A percentile compares a stretch with the other conserved stretches of the same genome.
These are phyloP conservation scores for Agrilus planipennis DNA, from an alignment of 1,140 invertebrate species.

Conservation along the genomic window DNA sequence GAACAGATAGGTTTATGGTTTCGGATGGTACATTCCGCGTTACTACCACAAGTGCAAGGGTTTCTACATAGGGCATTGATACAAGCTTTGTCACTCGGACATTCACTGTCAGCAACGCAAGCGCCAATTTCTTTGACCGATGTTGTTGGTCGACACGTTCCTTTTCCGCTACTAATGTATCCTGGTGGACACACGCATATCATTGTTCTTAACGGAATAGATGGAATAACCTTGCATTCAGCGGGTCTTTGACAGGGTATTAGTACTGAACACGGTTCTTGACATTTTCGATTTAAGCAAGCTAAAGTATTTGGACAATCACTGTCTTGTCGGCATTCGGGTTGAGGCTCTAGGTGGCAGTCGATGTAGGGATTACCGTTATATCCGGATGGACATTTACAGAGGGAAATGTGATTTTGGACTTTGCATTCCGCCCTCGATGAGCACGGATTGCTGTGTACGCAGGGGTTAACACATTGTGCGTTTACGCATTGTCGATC, in stretches of 20 bases:
- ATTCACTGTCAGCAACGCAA: slow-evolving; percentile 65
- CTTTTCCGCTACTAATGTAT: slow-evolving; percentile 74
- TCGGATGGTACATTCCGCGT: slow-evolving; percentile 66
- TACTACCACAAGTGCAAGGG: slow-evolving; percentile 69
- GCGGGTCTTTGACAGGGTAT: slow-evolving; percentile 70
- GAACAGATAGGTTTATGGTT: slow-evolving; percentile 77
- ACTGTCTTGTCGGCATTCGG: slow-evolving; percentile 66
- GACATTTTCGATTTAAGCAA: slow-evolving; percentile 70
- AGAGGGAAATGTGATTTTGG: slow-evolving; percentile 69
- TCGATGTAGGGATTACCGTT: slow-evolving; percentile 71
- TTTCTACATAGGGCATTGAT: slow-evolving; percentile 65
- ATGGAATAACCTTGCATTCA: slow-evolving; percentile 66
- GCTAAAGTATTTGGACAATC: slow-evolving; percentile 70
- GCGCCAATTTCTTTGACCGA: slow-evolving; percentile 50
- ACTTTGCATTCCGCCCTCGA: slow-evolving; percentile 64
- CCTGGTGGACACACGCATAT: slow-evolving; percentile 77
- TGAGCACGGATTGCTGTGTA: slow-evolving; percentile 66
- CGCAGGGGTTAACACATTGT: slow-evolving; percentile 77
- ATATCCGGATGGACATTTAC: slow-evolving; percentile 60
- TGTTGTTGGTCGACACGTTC: slow-evolving; percentile 57
- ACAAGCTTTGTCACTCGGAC: slow-evolving; percentile 61
- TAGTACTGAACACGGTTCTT: slow-evolving; percentile 66
- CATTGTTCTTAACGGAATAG: slow-evolving; percentile 75
- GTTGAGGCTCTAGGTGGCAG: slow-evolving; percentile 55
- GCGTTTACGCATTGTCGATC: slow-evolving; percentile 75